Evolutionary conservation across 2,797 vertebrate genomes (phyloP).

Genomic region (Melanotaenia boesemani): DNA sequence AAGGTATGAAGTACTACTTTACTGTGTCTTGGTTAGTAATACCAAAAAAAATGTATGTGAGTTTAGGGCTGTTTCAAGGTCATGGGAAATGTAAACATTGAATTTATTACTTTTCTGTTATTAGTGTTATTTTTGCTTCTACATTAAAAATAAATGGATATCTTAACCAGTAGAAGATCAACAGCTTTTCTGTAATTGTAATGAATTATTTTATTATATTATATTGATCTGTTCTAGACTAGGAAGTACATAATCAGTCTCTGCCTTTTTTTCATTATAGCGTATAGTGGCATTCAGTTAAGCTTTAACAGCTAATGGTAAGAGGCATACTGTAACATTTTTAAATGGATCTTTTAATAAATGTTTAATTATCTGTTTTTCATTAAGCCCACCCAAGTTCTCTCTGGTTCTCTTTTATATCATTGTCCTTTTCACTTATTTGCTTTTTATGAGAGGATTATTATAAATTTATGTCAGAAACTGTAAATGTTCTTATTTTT

Average conservation of each 20-base stretch:
- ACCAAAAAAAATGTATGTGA: not conserved
- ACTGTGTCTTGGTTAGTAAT: constrained; percentile 8
- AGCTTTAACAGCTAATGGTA: not conserved
- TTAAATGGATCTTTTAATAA: not conserved
- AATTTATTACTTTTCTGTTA: constrained; percentile 1
- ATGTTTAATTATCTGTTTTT: too few relatives aligned
- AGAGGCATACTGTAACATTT: not conserved
- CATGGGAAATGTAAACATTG: constrained; percentile 2
- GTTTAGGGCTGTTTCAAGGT: constrained; percentile 19
- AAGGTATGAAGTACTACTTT: constrained; percentile 5
- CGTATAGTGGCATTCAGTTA: not conserved
- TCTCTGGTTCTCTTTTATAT: not conserved
- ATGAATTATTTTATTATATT: not conserved
- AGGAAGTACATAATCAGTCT: not conserved
- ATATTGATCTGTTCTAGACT: not conserved
- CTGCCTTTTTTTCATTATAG: not conserved
- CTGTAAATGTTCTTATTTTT: not conserved
- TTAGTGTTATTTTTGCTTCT: constrained; percentile 1
- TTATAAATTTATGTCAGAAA: not conserved
- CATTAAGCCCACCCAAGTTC: too few relatives aligned
- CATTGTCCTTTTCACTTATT: not conserved
- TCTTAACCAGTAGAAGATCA: not conserved
- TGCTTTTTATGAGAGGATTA: not conserved
- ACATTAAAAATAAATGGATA: not conserved
- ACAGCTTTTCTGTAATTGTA: not conserved